Percentiles rank a stretch among this genome's conserved stretches.
phyloP scores from a whole-genome alignment of 2,888 invertebrate species.

The Hedychridium roseum region DNA sequence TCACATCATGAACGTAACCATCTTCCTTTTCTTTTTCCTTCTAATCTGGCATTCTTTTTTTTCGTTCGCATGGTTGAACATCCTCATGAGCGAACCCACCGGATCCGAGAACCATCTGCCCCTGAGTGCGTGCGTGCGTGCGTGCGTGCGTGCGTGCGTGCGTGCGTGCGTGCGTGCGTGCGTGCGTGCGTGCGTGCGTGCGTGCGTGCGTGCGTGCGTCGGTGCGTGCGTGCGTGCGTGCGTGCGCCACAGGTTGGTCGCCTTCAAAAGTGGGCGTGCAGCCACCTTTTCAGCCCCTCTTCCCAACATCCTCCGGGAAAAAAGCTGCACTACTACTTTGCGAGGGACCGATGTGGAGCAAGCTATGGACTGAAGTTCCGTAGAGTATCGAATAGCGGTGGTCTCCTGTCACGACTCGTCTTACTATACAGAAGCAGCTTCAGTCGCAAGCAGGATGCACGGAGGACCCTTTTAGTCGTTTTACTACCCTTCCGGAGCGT shows the following conservation, averaged over 20 bases:
- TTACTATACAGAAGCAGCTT: constrained; percentile 18
- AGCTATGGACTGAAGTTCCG: constrained; percentile 9
- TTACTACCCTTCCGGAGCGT: constrained; percentile 5
- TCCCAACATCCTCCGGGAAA: constrained; percentile 6
- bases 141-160: no score
- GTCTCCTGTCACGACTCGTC: constrained; percentile 12
- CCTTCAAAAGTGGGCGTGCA: constrained; percentile 43
- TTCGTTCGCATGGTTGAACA: constrained; percentile 27
- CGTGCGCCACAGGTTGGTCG: constrained; percentile 33
- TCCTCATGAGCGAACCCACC: constrained; percentile 19
- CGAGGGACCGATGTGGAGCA: no score
- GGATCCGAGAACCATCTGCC: constrained; percentile 46
- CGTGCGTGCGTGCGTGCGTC: no score
- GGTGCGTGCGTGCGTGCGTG: no score
- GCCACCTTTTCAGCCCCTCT: constrained; percentile 18
- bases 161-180: no score
- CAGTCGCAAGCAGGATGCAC: constrained; percentile 32
- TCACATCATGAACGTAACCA: no score
- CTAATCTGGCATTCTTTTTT: constrained; percentile 6
- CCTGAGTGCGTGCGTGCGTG: no score
- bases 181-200: no score
- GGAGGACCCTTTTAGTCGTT: constrained; percentile 11
- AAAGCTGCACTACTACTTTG: constrained; percentile 12
- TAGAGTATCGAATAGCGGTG: background rate
- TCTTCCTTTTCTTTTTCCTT: background rate